A percentile compares a stretch with the other conserved stretches of the same genome.
Evolutionary conservation across 2,113 vertebrate species (phyloP).

Genomic region (Pheucticus melanocephalus): DNA sequence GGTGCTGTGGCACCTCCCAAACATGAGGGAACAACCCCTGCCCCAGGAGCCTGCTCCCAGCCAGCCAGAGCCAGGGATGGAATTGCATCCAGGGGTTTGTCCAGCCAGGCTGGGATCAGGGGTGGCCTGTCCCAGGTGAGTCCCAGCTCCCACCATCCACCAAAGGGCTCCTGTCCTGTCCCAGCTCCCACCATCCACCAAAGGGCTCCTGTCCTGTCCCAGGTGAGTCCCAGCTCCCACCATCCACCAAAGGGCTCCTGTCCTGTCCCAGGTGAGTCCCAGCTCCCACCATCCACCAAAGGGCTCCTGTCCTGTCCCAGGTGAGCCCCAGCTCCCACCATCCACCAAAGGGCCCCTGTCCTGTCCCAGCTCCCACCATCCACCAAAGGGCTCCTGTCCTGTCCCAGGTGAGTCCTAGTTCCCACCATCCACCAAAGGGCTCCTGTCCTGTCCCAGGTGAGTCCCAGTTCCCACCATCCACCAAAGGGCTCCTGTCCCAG

Average conservation of each 20-base stretch:
- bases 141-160: not conserved
- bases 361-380: not conserved
- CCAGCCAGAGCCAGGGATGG: fast-evolving
- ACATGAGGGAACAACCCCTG: fast-evolving
- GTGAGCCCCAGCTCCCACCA: fast-evolving
- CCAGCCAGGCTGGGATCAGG: not conserved
- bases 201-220: too few relatives aligned
- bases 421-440: not conserved
- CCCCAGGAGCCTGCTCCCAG: not conserved
- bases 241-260: not conserved
- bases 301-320: not conserved
- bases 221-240: fast-evolving
- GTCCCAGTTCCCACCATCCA: not conserved
- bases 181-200: too few relatives aligned
- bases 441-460: not conserved
- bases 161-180: not conserved
- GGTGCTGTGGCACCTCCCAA: not conserved
- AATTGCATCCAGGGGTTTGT: not conserved
- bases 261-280: not conserved
- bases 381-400: not conserved
- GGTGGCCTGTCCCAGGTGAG: not conserved
- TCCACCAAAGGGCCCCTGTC: not conserved
- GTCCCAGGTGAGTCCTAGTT: not conserved
- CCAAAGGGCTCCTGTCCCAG: not conserved
- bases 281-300: too few relatives aligned